These are phyloP conservation scores for Limnothrissa miodon DNA, from an alignment of 2,113 vertebrate genomes.

Conservation along the genomic window DNA sequence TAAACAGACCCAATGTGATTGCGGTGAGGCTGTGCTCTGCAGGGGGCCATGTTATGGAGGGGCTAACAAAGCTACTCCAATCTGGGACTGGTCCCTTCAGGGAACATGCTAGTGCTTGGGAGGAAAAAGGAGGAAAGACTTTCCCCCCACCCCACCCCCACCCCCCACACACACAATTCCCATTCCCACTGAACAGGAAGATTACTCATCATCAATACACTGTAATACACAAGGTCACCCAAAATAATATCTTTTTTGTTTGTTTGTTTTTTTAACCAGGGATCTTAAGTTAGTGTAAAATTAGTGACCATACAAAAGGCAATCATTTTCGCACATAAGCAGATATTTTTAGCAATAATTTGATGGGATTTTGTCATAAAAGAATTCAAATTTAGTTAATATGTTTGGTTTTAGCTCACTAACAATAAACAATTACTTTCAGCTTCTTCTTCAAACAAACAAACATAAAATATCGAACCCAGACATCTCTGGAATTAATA, in stretches of 20 bases:
- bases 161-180: too few relatives aligned
- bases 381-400: slow-evolving; percentile 7
- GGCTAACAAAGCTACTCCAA: neutral
- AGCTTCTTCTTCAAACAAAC: neutral
- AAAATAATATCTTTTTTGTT: neutral
- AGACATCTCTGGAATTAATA: neutral
- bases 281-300: neutral
- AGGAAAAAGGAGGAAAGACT: neutral
- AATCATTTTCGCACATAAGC: neutral
- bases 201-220: neutral
- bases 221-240: neutral
- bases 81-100: neutral
- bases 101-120: neutral
- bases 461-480: neutral
- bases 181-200: neutral
- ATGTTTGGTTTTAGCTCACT: slow-evolving; percentile 11
- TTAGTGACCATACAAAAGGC: neutral
- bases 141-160: neutral
- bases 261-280: neutral
- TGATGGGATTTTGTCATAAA: neutral
- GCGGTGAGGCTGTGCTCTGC: neutral
- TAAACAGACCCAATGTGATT: slow-evolving; percentile 14
- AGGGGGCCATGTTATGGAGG: neutral
- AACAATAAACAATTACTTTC: neutral
- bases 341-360: neutral